Evolutionary conservation across 2,888 invertebrate genomes (phyloP).

Genomic region (Eumacrocentrus americanus): DNA sequence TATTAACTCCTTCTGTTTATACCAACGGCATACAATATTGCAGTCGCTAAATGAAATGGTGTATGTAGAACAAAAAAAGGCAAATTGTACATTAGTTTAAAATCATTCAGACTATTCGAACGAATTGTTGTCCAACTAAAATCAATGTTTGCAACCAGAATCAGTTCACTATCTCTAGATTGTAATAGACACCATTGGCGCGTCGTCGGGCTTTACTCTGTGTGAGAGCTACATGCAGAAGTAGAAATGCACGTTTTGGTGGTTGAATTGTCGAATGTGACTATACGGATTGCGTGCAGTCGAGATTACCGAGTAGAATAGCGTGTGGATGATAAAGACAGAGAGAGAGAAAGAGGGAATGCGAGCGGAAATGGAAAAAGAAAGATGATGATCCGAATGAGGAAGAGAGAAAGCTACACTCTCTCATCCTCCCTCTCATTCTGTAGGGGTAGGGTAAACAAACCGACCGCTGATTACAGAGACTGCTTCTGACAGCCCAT

Average conservation of each 20-base stretch:
- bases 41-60: too few species aligned
- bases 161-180: too few species aligned
- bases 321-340: conserved; percentile 16
- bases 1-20: too few species aligned
- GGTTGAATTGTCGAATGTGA: conserved; percentile 4
- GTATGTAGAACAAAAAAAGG: too few species aligned
- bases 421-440: neutral
- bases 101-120: too few species aligned
- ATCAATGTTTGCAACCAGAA: too few species aligned
- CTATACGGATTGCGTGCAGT: neutral
- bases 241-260: conserved; percentile 7
- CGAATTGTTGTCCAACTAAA: too few species aligned
- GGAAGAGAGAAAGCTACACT: conserved; percentile 16
- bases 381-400: conserved; percentile 21
- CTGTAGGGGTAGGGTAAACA: conserved; percentile 56
- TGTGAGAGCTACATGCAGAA: too few species aligned
- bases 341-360: conserved; percentile 6
- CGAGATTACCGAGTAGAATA: conserved; percentile 13
- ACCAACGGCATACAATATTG: too few species aligned
- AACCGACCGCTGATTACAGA: conserved; percentile 60
- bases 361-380: conserved; percentile 11
- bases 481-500: conserved; percentile 60
- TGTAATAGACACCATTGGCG: too few species aligned
- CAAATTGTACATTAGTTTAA: too few species aligned
- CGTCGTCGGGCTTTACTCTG: too few species aligned